Base-by-base conservation (phyloP, 2,888 invertebrate genomes). In the Ophion obscuratus region DNA sequence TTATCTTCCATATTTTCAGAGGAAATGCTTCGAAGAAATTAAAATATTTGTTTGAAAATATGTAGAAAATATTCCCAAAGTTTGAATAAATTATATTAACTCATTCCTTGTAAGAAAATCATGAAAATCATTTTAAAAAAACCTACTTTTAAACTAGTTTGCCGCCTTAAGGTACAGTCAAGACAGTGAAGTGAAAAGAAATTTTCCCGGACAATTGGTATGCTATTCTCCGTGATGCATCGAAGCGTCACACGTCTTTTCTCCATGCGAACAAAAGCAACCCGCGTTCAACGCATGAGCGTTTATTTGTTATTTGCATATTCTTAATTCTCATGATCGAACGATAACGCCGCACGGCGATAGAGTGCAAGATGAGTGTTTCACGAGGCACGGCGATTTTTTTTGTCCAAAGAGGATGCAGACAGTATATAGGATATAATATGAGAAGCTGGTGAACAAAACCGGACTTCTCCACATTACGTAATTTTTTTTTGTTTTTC, bases 301-400 rank as follows among this genome's bases (percentile, higher is more conserved):
- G 11, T 77, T 70, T 10, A 11, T 76, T 53, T 20, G 59, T 79
- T 79, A 85, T 85, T 82, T 79, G 78, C 81, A 75, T 82, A 81
- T 82, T 79, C 75, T 79, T 44, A 40, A 79, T 85, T 85, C 78
- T 82, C 81, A 82, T 82, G 82, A 85, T 85, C 78, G 57, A 81
- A 78, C 70, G 77, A 85, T 85, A 85, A 78, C 85, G 81, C 78
- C 78, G 62, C 17, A 61, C 11, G 47, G 11, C 62, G 71, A 71
- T 57, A 31, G 27, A 40, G 27, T 67, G 47, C 64, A n/a, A 40
- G 24, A 61, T 66, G 31, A 53, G 36, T 53, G 66, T 78, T 83
- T 40, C 17, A 59, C 44, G 82, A 47, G 47, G 40, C 76, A 44
- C 76, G 20, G 73, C 31, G 61, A 66, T 57, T 77, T 81, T 53